Conservation (phyloP, 2,888 invertebrate genomes). For the Tricholauxania praeusta region DNA sequence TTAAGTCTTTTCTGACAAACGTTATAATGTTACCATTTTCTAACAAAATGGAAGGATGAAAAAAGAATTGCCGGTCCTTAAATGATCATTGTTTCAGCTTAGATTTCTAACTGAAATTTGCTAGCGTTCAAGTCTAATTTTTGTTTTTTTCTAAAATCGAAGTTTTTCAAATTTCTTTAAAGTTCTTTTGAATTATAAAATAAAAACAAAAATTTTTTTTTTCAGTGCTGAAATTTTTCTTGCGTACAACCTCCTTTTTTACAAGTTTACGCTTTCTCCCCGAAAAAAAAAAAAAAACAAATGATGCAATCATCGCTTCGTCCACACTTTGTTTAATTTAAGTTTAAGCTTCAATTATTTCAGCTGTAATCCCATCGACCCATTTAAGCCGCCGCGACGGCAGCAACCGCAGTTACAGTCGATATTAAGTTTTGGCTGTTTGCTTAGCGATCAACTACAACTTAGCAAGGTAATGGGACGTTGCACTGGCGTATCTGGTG, state of each 20-base stretch:
- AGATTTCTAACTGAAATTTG: no score
- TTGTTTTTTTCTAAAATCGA: no score
- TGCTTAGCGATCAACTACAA: not conserved
- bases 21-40: no score
- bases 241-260: not conserved
- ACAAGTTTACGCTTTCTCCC: constrained; percentile 3
- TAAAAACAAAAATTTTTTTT: no score
- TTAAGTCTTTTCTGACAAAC: no score
- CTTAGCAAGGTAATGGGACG: not conserved
- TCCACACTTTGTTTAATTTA: not conserved
- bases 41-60: no score
- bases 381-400: constrained; percentile 1
- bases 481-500: not conserved
- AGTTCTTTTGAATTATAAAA: no score
- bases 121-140: no score
- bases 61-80: no score
- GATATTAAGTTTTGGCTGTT: not conserved
- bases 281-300: not conserved
- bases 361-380: constrained; percentile 21
- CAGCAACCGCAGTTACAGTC: not conserved
- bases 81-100: no score
- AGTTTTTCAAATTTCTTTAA: no score
- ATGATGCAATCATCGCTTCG: not conserved
- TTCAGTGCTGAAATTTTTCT: no score
- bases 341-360: constrained; percentile 25